Evolutionary conservation across 53 echinoderm and acorn worm species (phyloP), one percentile per base, ranked within the genome.

Genomic region (Echinometra lucunter): DNA sequence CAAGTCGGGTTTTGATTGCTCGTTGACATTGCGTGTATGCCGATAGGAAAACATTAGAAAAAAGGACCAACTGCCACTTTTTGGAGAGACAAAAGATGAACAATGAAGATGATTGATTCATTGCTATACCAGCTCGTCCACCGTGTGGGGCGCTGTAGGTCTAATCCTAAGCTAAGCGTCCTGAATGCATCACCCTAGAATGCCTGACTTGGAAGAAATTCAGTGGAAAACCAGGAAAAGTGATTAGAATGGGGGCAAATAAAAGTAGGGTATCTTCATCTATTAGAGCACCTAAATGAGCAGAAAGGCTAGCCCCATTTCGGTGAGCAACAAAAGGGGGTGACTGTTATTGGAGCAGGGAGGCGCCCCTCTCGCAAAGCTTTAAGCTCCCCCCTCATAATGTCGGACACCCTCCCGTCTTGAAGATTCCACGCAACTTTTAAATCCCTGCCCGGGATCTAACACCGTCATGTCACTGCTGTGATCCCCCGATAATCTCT

Each of bases 21-120:
- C 58, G 94, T 82, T 82, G 94, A 94, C 94, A 94, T 94, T 38
- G 85, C 94, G 83, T 83, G 94, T 94, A 94, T 21, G 85, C 83
- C 94, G 85, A 83, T 60, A 94, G 37, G 83, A 94, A 94, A 94
- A 60, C 85, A 94, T 94, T 66, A 58, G 85, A 34, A 91, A 55
- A n/a, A 45, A 10, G 37, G 49, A 12, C 72, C 75, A 93, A 66
- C 58, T 38, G 53, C 40, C 42, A 66, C 60, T n/a, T 82, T 60
- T 94, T 44, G 37, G 12, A 89, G 89, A 89, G 60, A 60, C 89
- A 37, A 89, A 89, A 89, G 49, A 37, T 57, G 40, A 89, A 89
- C n/a, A 82, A 83, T 94, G 66, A 60, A 83, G 58, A 83, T 94
- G 94, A 94, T 94, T 94, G 94, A 94, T 94, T 82, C 60, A 53